Conservation (phyloP, 2,113 vertebrate species). For the Trinectes maculatus region DNA sequence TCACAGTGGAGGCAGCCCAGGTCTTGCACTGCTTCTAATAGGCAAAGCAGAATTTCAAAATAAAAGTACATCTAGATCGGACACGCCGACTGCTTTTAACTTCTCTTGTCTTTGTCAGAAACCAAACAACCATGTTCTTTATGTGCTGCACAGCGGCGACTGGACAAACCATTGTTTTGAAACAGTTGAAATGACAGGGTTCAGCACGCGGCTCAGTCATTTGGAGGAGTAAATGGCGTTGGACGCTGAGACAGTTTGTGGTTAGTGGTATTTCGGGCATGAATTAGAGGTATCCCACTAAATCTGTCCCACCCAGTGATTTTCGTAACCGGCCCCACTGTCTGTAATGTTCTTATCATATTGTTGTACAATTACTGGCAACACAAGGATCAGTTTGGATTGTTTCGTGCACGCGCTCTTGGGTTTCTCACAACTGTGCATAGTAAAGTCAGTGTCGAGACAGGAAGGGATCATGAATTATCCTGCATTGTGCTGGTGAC, state of each 20-base stretch:
- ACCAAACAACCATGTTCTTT: slow-evolving; percentile 1
- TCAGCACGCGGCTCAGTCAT: slow-evolving; percentile 31
- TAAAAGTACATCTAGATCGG: slow-evolving; percentile 27
- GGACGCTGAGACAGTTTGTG: slow-evolving; percentile 24
- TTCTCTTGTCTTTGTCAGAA: slow-evolving; percentile 15
- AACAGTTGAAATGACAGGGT: slow-evolving; percentile 42
- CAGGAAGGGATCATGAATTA: slow-evolving; percentile 33
- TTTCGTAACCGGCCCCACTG: neutral
- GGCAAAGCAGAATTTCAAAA: slow-evolving; percentile 27
- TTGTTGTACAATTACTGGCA: slow-evolving; percentile 18
- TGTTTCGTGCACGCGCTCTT: neutral
- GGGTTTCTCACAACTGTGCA: slow-evolving; percentile 43
- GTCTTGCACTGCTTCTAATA: slow-evolving; percentile 23
- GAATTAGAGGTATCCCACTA: slow-evolving; percentile 23
- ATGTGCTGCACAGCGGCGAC: slow-evolving; percentile 28
- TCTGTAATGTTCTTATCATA: slow-evolving; percentile 16
- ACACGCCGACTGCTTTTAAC: slow-evolving; percentile 14
- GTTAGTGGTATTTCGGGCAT: slow-evolving; percentile 21
- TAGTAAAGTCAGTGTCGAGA: slow-evolving; percentile 44
- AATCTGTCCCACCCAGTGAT: slow-evolving; percentile 25
- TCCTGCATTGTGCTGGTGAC: slow-evolving; percentile 43
- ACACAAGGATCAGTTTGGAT: neutral
- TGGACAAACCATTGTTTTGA: slow-evolving; percentile 44
- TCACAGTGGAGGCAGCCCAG: neutral
- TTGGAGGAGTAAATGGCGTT: slow-evolving; percentile 37